These are phyloP conservation scores for Acanthochromis polyacanthus DNA, from an alignment of 2,113 vertebrate species.

Conservation along the genomic window DNA sequence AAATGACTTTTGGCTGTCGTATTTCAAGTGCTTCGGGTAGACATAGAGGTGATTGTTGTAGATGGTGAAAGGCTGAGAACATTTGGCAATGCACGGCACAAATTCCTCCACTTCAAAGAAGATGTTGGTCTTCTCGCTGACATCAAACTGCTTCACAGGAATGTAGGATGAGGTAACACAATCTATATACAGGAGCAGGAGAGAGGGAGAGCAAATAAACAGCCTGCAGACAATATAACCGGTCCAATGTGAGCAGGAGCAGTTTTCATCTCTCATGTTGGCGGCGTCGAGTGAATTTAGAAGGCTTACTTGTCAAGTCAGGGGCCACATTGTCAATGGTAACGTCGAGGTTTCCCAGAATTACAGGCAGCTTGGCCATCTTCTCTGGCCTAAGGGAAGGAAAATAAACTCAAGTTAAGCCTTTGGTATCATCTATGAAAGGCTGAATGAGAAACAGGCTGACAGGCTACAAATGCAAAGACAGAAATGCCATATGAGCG, in stretches of 20 bases:
- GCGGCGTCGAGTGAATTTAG: slow-evolving; percentile 7
- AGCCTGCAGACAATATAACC: slow-evolving; percentile 36
- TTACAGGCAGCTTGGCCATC: slow-evolving; percentile 98
- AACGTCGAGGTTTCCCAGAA: slow-evolving; percentile 97
- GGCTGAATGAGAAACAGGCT: slow-evolving; percentile 62
- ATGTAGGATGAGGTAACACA: slow-evolving; percentile 98
- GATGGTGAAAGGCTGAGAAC: slow-evolving; percentile 95
- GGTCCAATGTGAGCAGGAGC: slow-evolving; percentile 10
- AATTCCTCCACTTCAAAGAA: slow-evolving; percentile 97
- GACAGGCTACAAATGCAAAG: slow-evolving; percentile 6
- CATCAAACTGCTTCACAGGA: slow-evolving; percentile 95
- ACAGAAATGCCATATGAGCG: slow-evolving; percentile 22
- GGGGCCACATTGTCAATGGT: slow-evolving; percentile 95
- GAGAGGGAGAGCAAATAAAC: slow-evolving; percentile 54
- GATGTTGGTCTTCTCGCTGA: slow-evolving; percentile 83
- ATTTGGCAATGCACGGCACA: slow-evolving; percentile 94
- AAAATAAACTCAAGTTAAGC: slow-evolving; percentile 62
- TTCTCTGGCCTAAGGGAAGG: slow-evolving; percentile 91
- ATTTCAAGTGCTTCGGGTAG: slow-evolving; percentile 96
- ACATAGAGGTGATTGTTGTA: slow-evolving; percentile 99
- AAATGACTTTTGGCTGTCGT: slow-evolving; percentile 96
- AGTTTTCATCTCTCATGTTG: slow-evolving; percentile 35
- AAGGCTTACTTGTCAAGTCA: slow-evolving; percentile 93
- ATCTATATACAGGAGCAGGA: slow-evolving; percentile 84
- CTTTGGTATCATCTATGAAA: slow-evolving; percentile 59